Evolutionary conservation across 2,888 invertebrate genomes (phyloP).

Genomic region (Gibbula magus): DNA sequence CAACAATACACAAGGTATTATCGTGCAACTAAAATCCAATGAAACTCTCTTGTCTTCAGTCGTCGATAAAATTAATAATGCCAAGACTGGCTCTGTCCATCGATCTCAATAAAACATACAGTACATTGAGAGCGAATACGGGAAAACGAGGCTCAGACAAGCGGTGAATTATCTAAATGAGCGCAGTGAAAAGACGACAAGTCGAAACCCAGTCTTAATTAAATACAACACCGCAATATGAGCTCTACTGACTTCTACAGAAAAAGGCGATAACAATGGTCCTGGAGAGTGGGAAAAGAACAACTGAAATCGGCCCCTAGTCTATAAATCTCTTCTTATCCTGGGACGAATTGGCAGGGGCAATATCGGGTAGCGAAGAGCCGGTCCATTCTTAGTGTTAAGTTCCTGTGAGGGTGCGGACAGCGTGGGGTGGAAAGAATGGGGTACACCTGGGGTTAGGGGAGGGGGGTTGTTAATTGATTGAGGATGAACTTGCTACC

Average conservation of each 20-base stretch:
- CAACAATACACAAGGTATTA: neutral
- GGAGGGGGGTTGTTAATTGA: no score
- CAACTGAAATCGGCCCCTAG: conserved; percentile 7
- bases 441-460: no score
- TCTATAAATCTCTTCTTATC: conserved; percentile 8
- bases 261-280: conserved; percentile 4
- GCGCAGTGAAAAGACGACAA: conserved; percentile 1
- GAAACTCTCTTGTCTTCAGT: conserved; percentile 14
- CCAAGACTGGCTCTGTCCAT: neutral
- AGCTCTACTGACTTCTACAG: neutral
- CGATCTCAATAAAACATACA: neutral
- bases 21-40: conserved; percentile 16
- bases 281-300: neutral
- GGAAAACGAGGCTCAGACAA: neutral
- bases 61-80: neutral
- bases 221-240: conserved; percentile 15
- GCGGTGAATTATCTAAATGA: conserved; percentile 3
- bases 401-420: no score
- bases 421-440: no score
- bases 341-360: no score
- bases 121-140: neutral
- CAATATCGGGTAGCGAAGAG: no score
- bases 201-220: conserved; percentile 9
- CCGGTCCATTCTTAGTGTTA: no score
- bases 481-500: no score